Percentiles rank a stretch among this genome's conserved stretches.
Evolutionary conservation across 1,140 invertebrate genomes (phyloP).

Genomic region (Dendroctonus ponderosae): DNA sequence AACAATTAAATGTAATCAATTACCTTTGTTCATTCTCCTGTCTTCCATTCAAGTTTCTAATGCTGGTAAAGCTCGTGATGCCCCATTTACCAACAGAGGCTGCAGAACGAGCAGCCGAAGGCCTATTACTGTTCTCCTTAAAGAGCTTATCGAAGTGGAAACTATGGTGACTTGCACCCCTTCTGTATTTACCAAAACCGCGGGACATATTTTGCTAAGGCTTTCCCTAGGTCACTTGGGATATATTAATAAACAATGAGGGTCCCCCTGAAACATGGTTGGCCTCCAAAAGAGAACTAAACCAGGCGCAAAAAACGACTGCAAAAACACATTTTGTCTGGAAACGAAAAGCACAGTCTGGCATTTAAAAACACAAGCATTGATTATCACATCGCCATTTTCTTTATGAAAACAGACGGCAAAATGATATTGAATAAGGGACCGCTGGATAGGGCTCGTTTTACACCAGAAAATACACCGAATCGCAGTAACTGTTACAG

Average conservation of each 20-base stretch:
- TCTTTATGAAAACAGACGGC: conserved; percentile 19
- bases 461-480: conserved; percentile 1
- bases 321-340: neutral
- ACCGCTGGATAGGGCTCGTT: conserved; percentile 1
- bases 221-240: conserved; percentile 5
- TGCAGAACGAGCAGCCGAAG: conserved; percentile 81
- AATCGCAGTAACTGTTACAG: neutral
- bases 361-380: conserved; percentile 16
- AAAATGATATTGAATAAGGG: neutral
- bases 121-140: conserved; percentile 84
- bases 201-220: conserved; percentile 51
- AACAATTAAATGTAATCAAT: neutral
- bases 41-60: conserved; percentile 74
- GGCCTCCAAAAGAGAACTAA: neutral
- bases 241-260: conserved; percentile 4
- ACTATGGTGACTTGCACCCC: conserved; percentile 57
- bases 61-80: conserved; percentile 88
- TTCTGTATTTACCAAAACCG: conserved; percentile 59
- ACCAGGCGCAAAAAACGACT: neutral
- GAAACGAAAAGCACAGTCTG: conserved; percentile 1
- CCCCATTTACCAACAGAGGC: conserved; percentile 92
- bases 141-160: conserved; percentile 76
- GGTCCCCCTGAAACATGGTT: conserved; percentile 12
- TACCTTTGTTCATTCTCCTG: conserved; percentile 26
- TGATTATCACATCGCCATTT: conserved; percentile 35